Percentiles rank a stretch among this genome's conserved stretches.
phyloP scores from a whole-genome alignment of 2,888 invertebrate species.

The Rhagium mordax region DNA sequence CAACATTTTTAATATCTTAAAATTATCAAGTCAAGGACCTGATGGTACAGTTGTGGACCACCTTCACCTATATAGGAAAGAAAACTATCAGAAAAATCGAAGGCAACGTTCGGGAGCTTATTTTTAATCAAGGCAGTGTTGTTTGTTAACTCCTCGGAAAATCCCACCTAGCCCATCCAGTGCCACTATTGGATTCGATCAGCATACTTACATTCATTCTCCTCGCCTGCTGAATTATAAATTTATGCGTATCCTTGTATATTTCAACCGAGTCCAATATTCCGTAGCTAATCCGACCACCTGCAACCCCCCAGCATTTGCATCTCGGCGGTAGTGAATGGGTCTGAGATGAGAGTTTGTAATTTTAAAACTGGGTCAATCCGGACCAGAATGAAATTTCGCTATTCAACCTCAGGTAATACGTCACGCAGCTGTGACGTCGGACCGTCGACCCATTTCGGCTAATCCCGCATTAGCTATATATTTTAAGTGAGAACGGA shows the following conservation, averaged over 20 bases:
- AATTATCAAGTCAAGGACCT: no score
- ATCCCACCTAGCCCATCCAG: no score
- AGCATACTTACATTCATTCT: not conserved
- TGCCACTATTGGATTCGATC: no score
- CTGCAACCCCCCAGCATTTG: not conserved
- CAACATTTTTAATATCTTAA: no score
- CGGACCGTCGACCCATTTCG: slow-evolving; percentile 1
- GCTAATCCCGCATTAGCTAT: not conserved
- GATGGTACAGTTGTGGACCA: no score
- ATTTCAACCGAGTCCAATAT: not conserved
- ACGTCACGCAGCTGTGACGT: slow-evolving; percentile 10
- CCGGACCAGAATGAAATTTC: slow-evolving; percentile 12
- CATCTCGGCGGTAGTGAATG: slow-evolving; percentile 5
- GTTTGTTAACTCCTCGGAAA: no score
- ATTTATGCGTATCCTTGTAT: no score
- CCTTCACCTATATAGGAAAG: no score
- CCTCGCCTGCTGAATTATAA: not conserved
- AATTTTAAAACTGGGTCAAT: slow-evolving; percentile 4
- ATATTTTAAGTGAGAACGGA: not conserved
- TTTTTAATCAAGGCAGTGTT: no score
- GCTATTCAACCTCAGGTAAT: not conserved
- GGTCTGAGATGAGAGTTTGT: not conserved
- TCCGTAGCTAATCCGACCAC: not conserved
- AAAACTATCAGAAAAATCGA: no score
- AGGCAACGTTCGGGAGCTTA: no score